These are phyloP conservation scores for Phycodurus eques DNA, from an alignment of 2,113 vertebrate genomes.

Conservation along the genomic window DNA sequence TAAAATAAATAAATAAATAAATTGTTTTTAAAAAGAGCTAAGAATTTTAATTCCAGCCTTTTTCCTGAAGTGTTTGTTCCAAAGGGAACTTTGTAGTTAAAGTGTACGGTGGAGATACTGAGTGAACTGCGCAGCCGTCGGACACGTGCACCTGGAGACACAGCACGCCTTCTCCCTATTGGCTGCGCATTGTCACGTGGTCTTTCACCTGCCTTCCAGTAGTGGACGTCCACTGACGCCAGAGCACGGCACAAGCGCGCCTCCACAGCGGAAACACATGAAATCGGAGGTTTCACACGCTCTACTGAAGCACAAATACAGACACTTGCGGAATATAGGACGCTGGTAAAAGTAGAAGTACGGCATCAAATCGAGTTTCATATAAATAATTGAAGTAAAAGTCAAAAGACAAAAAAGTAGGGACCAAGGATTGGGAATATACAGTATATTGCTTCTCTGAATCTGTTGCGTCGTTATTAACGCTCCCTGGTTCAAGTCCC, in stretches of 20 bases:
- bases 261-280: background rate
- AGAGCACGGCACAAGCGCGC: background rate
- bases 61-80: background rate
- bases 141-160: slow-evolving; percentile 45
- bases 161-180: slow-evolving; percentile 36
- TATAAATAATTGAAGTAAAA: too few species aligned
- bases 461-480: too few species aligned
- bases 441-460: too few species aligned
- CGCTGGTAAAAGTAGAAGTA: too few species aligned
- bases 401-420: too few species aligned
- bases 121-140: slow-evolving; percentile 3
- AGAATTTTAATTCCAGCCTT: background rate
- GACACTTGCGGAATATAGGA: too few species aligned
- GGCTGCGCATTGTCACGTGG: slow-evolving; percentile 50
- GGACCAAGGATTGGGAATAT: too few species aligned
- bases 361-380: too few species aligned
- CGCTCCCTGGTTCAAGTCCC: too few species aligned
- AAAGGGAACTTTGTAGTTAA: too few species aligned
- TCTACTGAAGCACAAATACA: too few species aligned
- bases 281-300: background rate
- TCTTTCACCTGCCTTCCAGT: slow-evolving; percentile 24
- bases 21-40: background rate
- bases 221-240: background rate
- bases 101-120: background rate
- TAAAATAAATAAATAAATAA: too few species aligned